Evolutionary conservation across 2,797 vertebrate species (phyloP), one percentile per base, ranked within the genome.

Genomic region (Nyctibius grandis): DNA sequence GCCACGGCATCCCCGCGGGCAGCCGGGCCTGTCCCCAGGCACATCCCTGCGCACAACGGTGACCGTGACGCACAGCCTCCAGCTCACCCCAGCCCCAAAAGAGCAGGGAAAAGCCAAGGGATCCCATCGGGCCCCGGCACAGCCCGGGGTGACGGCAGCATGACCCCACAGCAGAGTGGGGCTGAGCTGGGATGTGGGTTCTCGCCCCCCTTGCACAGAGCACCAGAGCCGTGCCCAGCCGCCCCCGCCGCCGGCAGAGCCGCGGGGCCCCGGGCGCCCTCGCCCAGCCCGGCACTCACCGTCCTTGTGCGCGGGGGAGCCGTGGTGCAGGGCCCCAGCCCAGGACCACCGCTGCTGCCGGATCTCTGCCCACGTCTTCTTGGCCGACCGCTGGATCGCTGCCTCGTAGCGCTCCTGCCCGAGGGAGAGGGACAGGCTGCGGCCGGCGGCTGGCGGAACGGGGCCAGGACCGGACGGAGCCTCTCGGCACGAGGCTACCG

Each of bases 281-380:
- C 7, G 1, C n/a, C 67, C 65, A 44, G 61, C 77, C 64, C 2
- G 0, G 91, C 91, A 98, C 98, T 98, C 97, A 98, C 98, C 98
- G 0, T 97, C 98, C 96, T 98, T 98, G 91, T 93, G 98, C 3
- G 95, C 96, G 0, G 99, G 97, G 65, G 98, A 98, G 95, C 98
- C 98, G 23, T 99, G 99, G 95, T 98, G 99, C 38, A 99, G 97
- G 4, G 98, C 98, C 7, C 99, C 99, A 0, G 99, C 99, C 99
- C 99, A 99, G 26, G 99, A 99, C 98, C 99, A 99, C 90, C 99
- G 98, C 96, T 99, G 99, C 96, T 99, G 99, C 51, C 99, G 99
- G 96, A 99, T 99, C 97, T 99, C 99, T 15, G 99, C 99, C 99
- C 99, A 99, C 0, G 99, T 99, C 98, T 99, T 99, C 98, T 99